Evolutionary conservation across 2,113 vertebrate genomes (phyloP).

Genomic region (Mustelus asterias): DNA sequence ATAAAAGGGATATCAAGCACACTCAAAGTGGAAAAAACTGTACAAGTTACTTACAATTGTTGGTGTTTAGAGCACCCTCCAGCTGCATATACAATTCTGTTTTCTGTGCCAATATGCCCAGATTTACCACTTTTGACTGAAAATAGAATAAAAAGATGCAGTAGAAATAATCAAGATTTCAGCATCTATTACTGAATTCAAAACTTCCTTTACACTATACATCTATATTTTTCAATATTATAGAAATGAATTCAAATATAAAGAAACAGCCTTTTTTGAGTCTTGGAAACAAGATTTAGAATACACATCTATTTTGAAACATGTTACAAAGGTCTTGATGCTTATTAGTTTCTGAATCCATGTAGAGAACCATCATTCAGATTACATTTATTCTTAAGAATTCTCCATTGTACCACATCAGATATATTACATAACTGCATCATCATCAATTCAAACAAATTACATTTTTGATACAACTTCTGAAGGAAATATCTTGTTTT

Average conservation of each 20-base stretch:
- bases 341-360: not conserved
- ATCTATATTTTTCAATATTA: not conserved
- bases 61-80: constrained; percentile 62
- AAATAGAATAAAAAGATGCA: constrained; percentile 44
- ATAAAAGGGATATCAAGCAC: not conserved
- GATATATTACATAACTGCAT: not conserved
- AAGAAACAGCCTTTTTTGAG: not conserved
- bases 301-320: not conserved
- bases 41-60: constrained; percentile 67
- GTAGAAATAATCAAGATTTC: not conserved
- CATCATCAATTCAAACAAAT: not conserved
- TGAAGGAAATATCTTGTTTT: not conserved
- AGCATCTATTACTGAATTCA: not conserved
- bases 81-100: constrained; percentile 71
- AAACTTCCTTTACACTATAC: not conserved
- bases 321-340: not conserved
- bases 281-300: not conserved
- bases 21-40: not conserved
- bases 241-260: not conserved
- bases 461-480: not conserved
- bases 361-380: too few relatives aligned
- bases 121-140: constrained; percentile 79
- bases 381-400: not conserved
- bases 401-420: not conserved
- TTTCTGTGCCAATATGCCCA: constrained; percentile 71